Base-by-base conservation (phyloP, 1,140 invertebrate species). In the Magallana gigas region DNA sequence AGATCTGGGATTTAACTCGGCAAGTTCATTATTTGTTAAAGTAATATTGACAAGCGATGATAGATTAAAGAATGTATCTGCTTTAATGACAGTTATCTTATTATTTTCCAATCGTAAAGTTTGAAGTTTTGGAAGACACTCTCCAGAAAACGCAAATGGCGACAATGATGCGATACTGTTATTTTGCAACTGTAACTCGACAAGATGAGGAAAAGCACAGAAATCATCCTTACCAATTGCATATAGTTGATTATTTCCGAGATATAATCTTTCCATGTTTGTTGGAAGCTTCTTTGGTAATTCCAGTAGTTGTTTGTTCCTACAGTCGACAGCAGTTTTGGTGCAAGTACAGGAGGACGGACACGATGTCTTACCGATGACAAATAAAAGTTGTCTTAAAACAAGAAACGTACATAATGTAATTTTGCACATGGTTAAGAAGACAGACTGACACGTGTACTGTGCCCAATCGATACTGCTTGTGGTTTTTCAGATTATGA, bases 311-410 rank as follows among this genome's bases (percentile, higher is more conserved):
- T 88, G 64, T 81, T 90, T 90, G 5, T 91, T 91, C 9, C 89
- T 83, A 62, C 92, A 93, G 81, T 93, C 90, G 4, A 93, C 91
- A 1, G 87, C 86, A 0, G 89, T 88, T 14, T 90, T 85, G 76
- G 85, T 91, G 81, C 92, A 93, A 80, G 88, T 87, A 86, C 92
- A 93, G 11, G 48, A 16, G 2, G 71, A 12, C 5, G 92, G 92
- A 85, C 92, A 92, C 14, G 36, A 48, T 48, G 36, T 48, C 36
- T 48, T 48, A 48, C 36, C 36, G 36, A 48, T 48, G 36, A 48
- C 36, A 48, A 48, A 4, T 48, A 48, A 48, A 48, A 48, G 36
- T 48, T 48, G 36, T 48, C 36, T 48, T 48, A 48, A 48, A 48
- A 48, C 36, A 48, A 48, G 36, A 48, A 48, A 48, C 36, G 36